Base-by-base conservation (phyloP, 2,888 invertebrate species). In the Gortyna flavago region DNA sequence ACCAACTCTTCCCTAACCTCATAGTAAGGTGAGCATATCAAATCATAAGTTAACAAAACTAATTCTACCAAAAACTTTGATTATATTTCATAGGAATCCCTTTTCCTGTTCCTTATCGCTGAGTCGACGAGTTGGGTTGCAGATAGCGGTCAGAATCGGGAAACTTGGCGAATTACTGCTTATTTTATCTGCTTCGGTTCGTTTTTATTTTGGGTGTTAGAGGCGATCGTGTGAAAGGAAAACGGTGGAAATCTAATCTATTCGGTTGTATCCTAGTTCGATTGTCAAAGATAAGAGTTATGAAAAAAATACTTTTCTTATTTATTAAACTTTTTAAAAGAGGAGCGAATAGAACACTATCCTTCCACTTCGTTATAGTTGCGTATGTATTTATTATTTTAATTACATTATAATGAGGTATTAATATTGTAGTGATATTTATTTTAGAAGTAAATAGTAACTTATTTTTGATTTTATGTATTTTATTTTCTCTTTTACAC, bases 21-120 rank as follows among this genome's bases (percentile, higher is more conserved):
- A 35, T 41, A 64, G 16, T 3, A 70, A 87, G 76, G 87, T 85
- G 81, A 77, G 81, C 80, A 87, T 81, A 86, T 85, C 88, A 83
- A 86, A 89, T 89, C 81, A 88, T 87, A 89, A 90, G 88, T 89
- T 87, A 72, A 78, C 82, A 76, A 88, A 89, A 89, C 86, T 88
- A 88, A 89, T 90, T 89, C 83, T 41, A 75, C 69, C 80, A 83
- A 81, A 89, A 89, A 90, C 66, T 90, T 90, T 89, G 87, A 90
- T 90, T 89, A 89, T 89, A 86, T 85, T 86, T 87, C 85, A 88
- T 87, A 67, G 72, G 68, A 82, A 66, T 68, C 70, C 77, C 67
- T 62, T 89, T 88, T 85, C 83, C 85, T 74, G n/a, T 71, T 84
- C n/a, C 74, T 79, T 72, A 85, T 82, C 67, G 84, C 87, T 83